Conservation (phyloP, 37 sponge, comb jelly and placozoan species). For the Geodia barretti region DNA sequence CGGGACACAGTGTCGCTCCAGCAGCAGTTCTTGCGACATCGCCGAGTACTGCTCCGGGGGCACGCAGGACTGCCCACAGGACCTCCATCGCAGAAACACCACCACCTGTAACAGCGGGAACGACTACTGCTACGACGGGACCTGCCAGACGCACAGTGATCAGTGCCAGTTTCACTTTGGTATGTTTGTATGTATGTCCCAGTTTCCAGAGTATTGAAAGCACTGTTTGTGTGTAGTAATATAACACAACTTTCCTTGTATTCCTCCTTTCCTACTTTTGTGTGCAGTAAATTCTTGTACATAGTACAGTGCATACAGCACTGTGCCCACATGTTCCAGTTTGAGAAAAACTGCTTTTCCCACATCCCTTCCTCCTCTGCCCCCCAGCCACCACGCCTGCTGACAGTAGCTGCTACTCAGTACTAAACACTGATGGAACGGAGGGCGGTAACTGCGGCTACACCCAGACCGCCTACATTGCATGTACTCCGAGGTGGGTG, state of each 20-base stretch:
- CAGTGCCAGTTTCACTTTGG: slow-evolving; percentile 38
- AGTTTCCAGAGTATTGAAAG: too few species aligned
- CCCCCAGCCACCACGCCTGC: too few species aligned
- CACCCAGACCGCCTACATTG: neutral
- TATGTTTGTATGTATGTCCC: too few species aligned
- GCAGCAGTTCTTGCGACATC: slow-evolving; percentile 43
- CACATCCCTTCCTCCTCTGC: too few species aligned
- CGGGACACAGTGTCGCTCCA: slow-evolving; percentile 49
- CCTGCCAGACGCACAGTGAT: slow-evolving; percentile 24
- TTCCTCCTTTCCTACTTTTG: too few species aligned
- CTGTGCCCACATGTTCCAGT: too few species aligned
- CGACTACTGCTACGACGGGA: slow-evolving; percentile 43
- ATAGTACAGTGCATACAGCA: too few species aligned
- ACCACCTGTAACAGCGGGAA: slow-evolving; percentile 28
- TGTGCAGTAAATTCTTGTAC: too few species aligned
- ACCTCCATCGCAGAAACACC: slow-evolving; percentile 27
- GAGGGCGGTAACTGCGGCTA: slow-evolving; percentile 55
- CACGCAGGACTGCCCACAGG: slow-evolving; percentile 39
- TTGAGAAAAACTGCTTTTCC: too few species aligned
- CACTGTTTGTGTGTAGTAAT: too few species aligned
- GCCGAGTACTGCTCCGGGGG: slow-evolving; percentile 51
- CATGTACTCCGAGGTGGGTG: slow-evolving; percentile 37
- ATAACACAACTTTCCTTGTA: too few species aligned
- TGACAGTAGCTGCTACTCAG: slow-evolving; percentile 18
- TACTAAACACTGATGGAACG: slow-evolving; percentile 25